A percentile compares a stretch with the other conserved stretches of the same genome.
phyloP scores from a whole-genome alignment of 2,113 vertebrate species.

The Bubo bubo region DNA sequence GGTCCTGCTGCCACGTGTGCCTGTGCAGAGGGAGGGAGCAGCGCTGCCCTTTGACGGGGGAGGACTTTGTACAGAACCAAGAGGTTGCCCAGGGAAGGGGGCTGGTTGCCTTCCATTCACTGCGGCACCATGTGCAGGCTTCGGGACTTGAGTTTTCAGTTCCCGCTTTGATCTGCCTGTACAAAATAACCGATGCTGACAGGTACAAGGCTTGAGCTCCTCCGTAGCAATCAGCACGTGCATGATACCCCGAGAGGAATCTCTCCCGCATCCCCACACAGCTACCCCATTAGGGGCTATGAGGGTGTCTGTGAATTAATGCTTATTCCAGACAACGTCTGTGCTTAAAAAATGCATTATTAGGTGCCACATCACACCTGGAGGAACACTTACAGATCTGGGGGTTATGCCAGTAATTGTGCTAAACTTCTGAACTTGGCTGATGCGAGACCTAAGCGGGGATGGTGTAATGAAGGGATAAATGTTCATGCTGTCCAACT shows the following conservation, averaged over 20 bases:
- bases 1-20: accelerated
- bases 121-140: accelerated
- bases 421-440: background rate
- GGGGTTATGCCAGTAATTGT: background rate
- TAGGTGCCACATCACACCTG: background rate
- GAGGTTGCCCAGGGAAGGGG: background rate
- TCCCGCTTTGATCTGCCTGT: background rate
- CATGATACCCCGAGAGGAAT: background rate
- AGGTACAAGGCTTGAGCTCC: background rate
- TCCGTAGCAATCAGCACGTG: accelerated
- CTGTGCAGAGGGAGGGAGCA: background rate
- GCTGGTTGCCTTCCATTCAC: background rate
- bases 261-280: background rate
- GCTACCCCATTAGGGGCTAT: background rate
- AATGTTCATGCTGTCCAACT: background rate
- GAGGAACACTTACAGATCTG: accelerated
- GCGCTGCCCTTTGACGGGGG: accelerated
- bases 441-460: background rate
- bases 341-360: background rate
- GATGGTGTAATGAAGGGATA: background rate
- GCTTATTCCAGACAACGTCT: background rate
- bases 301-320: background rate
- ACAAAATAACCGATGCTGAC: background rate
- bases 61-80: background rate
- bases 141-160: background rate